These are phyloP conservation scores for Elaeidobius kamerunicus DNA, from an alignment of 2,888 invertebrate species.

Conservation along the genomic window DNA sequence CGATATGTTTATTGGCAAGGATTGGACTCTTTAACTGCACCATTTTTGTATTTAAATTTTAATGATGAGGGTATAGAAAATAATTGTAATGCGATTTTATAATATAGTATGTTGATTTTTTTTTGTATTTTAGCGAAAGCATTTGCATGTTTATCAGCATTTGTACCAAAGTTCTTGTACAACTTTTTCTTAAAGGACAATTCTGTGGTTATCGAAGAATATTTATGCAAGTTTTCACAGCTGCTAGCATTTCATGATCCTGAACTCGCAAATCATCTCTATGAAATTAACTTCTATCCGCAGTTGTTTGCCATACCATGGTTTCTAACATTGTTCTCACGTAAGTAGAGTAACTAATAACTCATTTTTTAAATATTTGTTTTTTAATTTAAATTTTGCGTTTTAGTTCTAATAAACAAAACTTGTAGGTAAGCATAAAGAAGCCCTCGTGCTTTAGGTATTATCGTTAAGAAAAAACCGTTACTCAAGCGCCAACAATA, in stretches of 20 bases:
- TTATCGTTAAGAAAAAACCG: too few species aligned
- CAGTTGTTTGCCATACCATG: constrained; percentile 98
- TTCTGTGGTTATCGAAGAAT: constrained; percentile 94
- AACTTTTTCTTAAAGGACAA: constrained; percentile 98
- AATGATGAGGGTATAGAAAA: constrained; percentile 79
- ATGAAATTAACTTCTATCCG: constrained; percentile 91
- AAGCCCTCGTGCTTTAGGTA: too few species aligned
- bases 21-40: constrained; percentile 94
- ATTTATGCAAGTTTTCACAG: constrained; percentile 94
- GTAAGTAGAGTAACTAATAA: constrained; percentile 65
- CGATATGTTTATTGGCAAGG: constrained; percentile 99
- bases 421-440: too few species aligned
- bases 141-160: constrained; percentile 90
- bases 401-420: too few species aligned
- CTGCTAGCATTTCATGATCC: constrained; percentile 96
- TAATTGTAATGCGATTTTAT: too few species aligned
- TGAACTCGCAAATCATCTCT: constrained; percentile 83
- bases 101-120: too few species aligned
- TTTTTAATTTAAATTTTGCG: too few species aligned
- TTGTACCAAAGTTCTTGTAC: constrained; percentile 94
- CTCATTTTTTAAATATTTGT: background rate
- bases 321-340: constrained; percentile 98
- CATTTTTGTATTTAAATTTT: constrained; percentile 95
- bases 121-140: constrained; percentile 71
- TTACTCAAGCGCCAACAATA: too few species aligned